These are phyloP conservation scores for Tiliacea citrago DNA, from an alignment of 2,888 invertebrate species.

Conservation along the genomic window DNA sequence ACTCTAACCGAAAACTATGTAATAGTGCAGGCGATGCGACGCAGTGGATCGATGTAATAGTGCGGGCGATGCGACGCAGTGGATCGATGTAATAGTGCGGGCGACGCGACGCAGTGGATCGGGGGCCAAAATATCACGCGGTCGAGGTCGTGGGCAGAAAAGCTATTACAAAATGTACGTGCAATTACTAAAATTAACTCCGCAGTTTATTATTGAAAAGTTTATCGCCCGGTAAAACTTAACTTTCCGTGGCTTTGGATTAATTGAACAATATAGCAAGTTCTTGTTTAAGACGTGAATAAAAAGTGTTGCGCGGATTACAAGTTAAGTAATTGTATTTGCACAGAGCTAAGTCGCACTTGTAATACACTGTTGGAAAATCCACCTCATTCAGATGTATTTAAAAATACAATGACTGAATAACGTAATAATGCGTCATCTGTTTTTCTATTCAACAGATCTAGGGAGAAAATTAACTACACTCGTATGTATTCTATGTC, in stretches of 20 bases:
- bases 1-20: neutral
- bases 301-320: constrained; percentile 9
- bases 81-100: neutral
- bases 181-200: too few species aligned
- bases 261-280: neutral
- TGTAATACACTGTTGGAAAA: neutral
- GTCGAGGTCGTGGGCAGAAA: neutral
- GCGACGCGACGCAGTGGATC: neutral
- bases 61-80: too few species aligned
- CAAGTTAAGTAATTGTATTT: neutral
- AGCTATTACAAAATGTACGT: neutral
- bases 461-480: neutral
- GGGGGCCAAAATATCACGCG: too few species aligned
- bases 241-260: neutral
- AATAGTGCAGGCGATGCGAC: neutral
- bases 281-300: constrained; percentile 15
- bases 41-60: too few species aligned
- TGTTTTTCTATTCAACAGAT: too few species aligned
- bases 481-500: neutral
- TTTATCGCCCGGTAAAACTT: neutral
- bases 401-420: neutral
- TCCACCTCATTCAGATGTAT: neutral
- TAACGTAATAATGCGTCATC: neutral
- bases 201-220: constrained; percentile 9
- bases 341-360: neutral